A percentile compares a stretch with the other conserved stretches of the same genome.
phyloP scores from a whole-genome alignment of 2,113 vertebrate genomes.

The Falco punctatus region DNA sequence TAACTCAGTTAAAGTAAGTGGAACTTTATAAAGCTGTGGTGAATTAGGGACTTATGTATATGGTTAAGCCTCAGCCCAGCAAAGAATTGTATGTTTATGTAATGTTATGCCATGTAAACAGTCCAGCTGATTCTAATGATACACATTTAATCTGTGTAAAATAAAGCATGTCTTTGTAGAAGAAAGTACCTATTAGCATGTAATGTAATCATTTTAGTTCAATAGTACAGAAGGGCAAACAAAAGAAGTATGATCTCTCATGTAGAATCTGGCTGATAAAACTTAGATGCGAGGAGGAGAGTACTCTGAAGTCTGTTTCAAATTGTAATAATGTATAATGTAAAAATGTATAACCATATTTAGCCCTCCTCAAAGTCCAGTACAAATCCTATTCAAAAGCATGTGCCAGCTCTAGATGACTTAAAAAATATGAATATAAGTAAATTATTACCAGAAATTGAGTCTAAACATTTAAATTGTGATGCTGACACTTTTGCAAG shows the following conservation, averaged over 20 bases:
- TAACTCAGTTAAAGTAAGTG: background rate
- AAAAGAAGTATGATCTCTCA: background rate
- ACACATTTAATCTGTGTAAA: background rate
- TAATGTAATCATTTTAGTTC: background rate
- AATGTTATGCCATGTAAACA: background rate
- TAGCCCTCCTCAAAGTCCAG: background rate
- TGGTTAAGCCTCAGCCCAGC: background rate
- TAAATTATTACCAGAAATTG: background rate
- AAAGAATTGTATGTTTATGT: background rate
- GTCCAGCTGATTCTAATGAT: background rate
- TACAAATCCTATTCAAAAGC: background rate
- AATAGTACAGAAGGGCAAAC: background rate
- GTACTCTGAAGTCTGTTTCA: background rate
- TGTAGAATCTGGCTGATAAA: background rate
- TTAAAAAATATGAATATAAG: background rate
- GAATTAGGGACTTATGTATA: background rate
- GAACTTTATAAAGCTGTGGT: background rate
- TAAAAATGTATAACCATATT: background rate
- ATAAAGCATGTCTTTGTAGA: background rate
- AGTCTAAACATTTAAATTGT: conserved; percentile 8
- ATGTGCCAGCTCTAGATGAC: background rate
- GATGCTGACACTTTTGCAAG: conserved; percentile 18
- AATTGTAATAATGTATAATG: no score
- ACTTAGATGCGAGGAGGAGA: background rate
- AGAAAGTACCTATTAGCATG: background rate